Evolutionary conservation across 2,888 invertebrate species (phyloP), one percentile per base, ranked within the genome.

Genomic region (Peribatodes rhomboidaria): DNA sequence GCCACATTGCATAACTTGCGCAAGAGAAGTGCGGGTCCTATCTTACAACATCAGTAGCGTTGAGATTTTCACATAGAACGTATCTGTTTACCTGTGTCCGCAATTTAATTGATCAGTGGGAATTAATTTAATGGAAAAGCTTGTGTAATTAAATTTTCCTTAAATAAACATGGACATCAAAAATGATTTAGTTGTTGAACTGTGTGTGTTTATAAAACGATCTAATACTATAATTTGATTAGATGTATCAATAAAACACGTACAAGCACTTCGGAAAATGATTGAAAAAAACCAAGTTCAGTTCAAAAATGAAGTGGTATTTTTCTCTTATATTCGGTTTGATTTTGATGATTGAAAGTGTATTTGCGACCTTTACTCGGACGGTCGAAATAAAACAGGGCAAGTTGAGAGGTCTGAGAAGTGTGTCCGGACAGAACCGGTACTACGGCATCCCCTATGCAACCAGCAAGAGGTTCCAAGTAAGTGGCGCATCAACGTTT

Each of bases 391-490:
- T 85, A 2, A 75, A 71, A n/a, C 86, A 90, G 67, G 92, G 92
- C 31, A 77, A 68, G 54, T 66, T 92, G 67, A 78, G 87, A 18
- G 92, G 92, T 0, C 62, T 87, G 4, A 77, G 86, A 11, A 80
- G 83, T 61, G 61, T 83, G 18, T 82, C 80, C 20, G 88, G 88
- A 0, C 87, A 87, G 71, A 83, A 87, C 74, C 81, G 82, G 60
- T 92, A 85, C 73, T 88, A 86, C 50, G 88, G 91, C n/a, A 88
- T 92, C 75, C 91, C 87, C 3, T 92, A 92, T 55, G 91, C 88
- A 0, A 73, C 75, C 47, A 82, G 86, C 67, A 70, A 81, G 61
- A 84, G 92, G 60, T 92, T 90, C 67, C 84, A 89, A 80, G 92
- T 92, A 68, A 82, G 83, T 49, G 0, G 6, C 11, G n/a, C 14